Percentiles rank a stretch among this genome's conserved stretches.
phyloP scores from a whole-genome alignment of 2,113 vertebrate genomes.

The Cervus canadensis region DNA sequence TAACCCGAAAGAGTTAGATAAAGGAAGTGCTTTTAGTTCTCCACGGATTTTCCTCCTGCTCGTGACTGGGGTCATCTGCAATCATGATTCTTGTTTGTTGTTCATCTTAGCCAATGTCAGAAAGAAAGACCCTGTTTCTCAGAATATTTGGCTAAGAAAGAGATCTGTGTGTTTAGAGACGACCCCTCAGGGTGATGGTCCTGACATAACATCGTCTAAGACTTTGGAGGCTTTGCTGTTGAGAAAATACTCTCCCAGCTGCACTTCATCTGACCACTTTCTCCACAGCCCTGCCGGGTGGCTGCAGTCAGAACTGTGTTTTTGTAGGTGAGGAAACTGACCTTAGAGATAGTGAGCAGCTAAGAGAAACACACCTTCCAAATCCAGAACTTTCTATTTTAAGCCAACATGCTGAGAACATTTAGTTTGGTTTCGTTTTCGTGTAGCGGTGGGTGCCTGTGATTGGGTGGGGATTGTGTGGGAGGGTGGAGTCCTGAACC shows the following conservation, averaged over 20 bases:
- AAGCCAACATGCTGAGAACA: not conserved
- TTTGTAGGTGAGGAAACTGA: not conserved
- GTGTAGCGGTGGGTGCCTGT: not conserved
- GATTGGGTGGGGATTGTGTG: not conserved
- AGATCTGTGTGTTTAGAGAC: not conserved
- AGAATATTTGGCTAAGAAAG: not conserved
- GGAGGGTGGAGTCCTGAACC: not conserved
- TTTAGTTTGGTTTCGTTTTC: not conserved
- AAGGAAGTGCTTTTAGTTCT: conserved; percentile 24
- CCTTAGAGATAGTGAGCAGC: not conserved
- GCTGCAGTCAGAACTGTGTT: not conserved
- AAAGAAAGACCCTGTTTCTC: not conserved
- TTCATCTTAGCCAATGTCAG: not conserved
- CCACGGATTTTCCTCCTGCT: conserved; percentile 43
- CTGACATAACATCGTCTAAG: too few relatives aligned
- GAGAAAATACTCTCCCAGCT: not conserved
- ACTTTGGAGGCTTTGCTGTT: not conserved
- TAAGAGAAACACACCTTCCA: not conserved
- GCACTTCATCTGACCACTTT: not conserved
- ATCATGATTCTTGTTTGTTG: not conserved
- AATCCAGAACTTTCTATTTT: not conserved
- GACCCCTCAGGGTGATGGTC: not conserved
- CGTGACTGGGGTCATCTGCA: not conserved
- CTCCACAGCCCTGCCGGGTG: not conserved
- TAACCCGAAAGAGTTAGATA: not conserved